Percentiles rank a stretch among this genome's conserved stretches.
These are phyloP conservation scores for Anorthoa munda DNA, from an alignment of 2,888 invertebrate species.

Conservation along the genomic window DNA sequence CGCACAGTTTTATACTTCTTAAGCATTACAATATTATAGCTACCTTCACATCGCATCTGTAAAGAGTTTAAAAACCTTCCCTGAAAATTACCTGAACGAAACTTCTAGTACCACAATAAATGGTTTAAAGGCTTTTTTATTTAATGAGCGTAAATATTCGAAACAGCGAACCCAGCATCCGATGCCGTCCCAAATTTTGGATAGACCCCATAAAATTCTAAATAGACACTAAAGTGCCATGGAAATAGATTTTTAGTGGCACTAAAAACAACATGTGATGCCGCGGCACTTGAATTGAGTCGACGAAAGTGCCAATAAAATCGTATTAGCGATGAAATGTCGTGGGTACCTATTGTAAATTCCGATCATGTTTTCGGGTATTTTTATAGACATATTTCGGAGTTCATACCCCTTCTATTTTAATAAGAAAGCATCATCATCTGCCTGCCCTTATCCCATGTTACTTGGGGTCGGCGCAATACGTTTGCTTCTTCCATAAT, in stretches of 20 bases:
- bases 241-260: slow-evolving; percentile 59
- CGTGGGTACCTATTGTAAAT: slow-evolving; percentile 15
- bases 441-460: too few relatives aligned
- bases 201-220: slow-evolving; percentile 46
- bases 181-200: slow-evolving; percentile 29
- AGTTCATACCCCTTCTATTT: background rate
- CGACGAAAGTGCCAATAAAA: slow-evolving; percentile 50
- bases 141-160: slow-evolving; percentile 2
- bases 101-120: background rate
- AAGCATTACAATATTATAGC: background rate
- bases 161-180: background rate
- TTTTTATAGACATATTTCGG: slow-evolving; percentile 3
- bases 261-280: slow-evolving; percentile 49
- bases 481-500: too few relatives aligned
- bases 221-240: slow-evolving; percentile 35
- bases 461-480: too few relatives aligned
- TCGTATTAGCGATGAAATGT: slow-evolving; percentile 34
- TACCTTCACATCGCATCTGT: background rate
- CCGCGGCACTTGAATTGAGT: slow-evolving; percentile 27
- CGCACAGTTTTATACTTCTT: background rate
- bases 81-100: too few relatives aligned
- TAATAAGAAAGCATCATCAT: too few relatives aligned
- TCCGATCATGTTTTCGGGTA: background rate
- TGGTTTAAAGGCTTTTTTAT: background rate
- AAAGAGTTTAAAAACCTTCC: background rate